Evolutionary conservation across 2,888 invertebrate species (phyloP).

Genomic region (Trisateles emortualis): DNA sequence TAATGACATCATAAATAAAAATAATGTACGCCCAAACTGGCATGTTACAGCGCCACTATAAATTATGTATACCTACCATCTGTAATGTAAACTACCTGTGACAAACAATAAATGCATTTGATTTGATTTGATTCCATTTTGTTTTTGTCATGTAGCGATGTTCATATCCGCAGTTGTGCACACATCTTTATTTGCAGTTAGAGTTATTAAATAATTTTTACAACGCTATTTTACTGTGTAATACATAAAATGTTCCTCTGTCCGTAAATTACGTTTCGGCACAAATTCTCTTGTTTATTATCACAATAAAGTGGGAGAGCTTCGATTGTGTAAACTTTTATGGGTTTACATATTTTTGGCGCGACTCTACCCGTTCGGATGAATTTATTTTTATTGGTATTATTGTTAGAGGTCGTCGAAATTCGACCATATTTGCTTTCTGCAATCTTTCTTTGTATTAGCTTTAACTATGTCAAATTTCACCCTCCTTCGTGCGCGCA

Average conservation of each 20-base stretch:
- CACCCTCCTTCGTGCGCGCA: too few relatives aligned
- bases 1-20: too few relatives aligned
- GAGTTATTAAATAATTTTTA: conserved; percentile 53
- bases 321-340: conserved; percentile 48
- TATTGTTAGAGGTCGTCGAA: not conserved
- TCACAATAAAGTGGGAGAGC: conserved; percentile 49
- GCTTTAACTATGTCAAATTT: too few relatives aligned
- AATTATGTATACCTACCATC: too few relatives aligned
- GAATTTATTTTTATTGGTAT: not conserved
- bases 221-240: conserved; percentile 38
- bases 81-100: too few relatives aligned
- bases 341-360: conserved; percentile 20
- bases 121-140: too few relatives aligned
- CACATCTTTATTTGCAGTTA: conserved; percentile 12
- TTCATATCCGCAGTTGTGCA: not conserved
- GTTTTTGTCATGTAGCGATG: too few relatives aligned
- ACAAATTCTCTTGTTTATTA: conserved; percentile 53
- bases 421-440: too few relatives aligned
- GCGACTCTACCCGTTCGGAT: conserved; percentile 11
- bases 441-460: too few relatives aligned
- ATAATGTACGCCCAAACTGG: too few relatives aligned
- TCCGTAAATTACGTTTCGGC: conserved; percentile 54
- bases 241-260: conserved; percentile 48
- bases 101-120: too few relatives aligned
- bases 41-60: too few relatives aligned